phyloP scores from a whole-genome alignment of 92 coral and sea anemone genomes.

The Epizoanthus ramosus region DNA sequence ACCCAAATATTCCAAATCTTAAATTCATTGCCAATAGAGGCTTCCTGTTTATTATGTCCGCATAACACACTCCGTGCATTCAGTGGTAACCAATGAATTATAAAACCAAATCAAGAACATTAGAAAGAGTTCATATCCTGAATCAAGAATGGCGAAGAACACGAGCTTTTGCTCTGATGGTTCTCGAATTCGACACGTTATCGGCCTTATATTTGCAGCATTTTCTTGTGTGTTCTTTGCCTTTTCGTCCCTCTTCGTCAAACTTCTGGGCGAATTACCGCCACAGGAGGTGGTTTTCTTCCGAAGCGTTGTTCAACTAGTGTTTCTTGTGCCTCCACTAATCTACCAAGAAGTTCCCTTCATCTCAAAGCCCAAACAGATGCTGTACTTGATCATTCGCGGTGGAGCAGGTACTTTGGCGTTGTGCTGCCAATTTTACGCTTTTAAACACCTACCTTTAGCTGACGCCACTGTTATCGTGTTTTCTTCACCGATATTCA shows the following conservation, averaged over 20 bases:
- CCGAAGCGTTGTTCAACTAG: conserved; percentile 84
- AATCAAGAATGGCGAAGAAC: background rate
- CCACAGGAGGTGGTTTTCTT: conserved; percentile 93
- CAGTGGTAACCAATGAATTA: no score
- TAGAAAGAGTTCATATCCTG: background rate
- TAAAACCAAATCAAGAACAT: background rate
- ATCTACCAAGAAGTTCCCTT: conserved; percentile 68
- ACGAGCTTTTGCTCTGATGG: background rate
- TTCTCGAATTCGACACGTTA: background rate
- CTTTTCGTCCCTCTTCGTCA: conserved; percentile 83
- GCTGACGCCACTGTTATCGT: conserved; percentile 97
- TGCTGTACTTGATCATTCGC: conserved; percentile 75
- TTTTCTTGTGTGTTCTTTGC: conserved; percentile 90
- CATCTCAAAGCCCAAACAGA: conserved; percentile 53
- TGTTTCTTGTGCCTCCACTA: conserved; percentile 82
- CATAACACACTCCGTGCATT: no score
- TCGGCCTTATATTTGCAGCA: conserved; percentile 81
- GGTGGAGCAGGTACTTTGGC: conserved; percentile 89
- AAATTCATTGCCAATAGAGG: no score
- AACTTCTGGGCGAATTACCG: conserved; percentile 86
- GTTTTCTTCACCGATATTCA: conserved; percentile 93
- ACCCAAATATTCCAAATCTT: no score
- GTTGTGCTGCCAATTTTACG: conserved; percentile 94
- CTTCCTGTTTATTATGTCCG: no score
- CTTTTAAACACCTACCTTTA: conserved; percentile 86